A percentile compares a stretch with the other conserved stretches of the same genome.
These are phyloP conservation scores for Tenualosa thibaudeaui DNA, from an alignment of 2,797 vertebrate species.

Conservation along the genomic window DNA sequence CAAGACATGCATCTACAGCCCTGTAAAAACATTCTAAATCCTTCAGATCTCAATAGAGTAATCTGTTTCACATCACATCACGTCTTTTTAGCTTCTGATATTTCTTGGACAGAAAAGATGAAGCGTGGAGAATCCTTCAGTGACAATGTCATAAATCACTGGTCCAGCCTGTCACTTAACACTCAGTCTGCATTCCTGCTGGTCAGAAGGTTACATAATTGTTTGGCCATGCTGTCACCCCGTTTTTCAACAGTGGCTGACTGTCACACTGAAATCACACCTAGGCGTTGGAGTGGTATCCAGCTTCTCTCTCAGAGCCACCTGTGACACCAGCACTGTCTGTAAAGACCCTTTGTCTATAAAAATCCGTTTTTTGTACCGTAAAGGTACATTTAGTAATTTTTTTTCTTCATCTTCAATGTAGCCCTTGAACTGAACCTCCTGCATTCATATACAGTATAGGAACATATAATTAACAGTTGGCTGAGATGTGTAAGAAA, in stretches of 20 bases:
- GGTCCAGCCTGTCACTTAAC: neutral
- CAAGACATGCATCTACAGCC: too few relatives aligned
- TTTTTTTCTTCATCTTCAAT: too few relatives aligned
- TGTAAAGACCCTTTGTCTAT: neutral
- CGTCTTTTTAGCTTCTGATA: neutral
- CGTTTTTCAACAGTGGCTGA: neutral
- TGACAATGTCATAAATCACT: neutral
- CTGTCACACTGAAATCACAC: neutral
- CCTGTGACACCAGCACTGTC: neutral
- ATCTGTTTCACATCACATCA: neutral
- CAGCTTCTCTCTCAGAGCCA: neutral
- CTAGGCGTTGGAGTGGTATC: neutral
- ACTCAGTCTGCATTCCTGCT: constrained; percentile 47
- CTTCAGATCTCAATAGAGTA: too few relatives aligned
- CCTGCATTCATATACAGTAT: too few relatives aligned
- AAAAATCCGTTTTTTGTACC: too few relatives aligned
- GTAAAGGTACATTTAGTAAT: too few relatives aligned
- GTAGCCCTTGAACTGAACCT: too few relatives aligned
- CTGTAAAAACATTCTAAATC: too few relatives aligned
- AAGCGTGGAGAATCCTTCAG: neutral
- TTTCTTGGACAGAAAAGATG: neutral
- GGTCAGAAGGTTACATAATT: constrained; percentile 28
- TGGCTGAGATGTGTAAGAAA: too few relatives aligned
- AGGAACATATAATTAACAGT: too few relatives aligned
- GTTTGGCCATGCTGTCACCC: constrained; percentile 6